Base-by-base conservation (phyloP, 2,113 vertebrate genomes). In the Galeopterus variegatus region DNA sequence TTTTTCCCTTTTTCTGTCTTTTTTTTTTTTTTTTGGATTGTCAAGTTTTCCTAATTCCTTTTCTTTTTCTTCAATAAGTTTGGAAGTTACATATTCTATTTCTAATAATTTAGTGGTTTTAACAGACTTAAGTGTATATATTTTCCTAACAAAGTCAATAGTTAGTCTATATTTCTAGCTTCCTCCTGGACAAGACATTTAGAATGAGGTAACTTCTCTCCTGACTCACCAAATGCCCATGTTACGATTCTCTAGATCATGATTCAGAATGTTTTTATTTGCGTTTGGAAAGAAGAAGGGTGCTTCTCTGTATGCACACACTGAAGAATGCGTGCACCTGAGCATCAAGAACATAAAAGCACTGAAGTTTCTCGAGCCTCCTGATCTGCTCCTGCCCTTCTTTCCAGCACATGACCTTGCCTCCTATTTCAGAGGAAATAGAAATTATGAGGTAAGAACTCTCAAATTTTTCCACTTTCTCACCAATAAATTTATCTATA, bases 91-190 rank as follows among this genome's bases (percentile, higher is more conserved):
- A n/a, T 2, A 50, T 79, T 65, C 6, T 76, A 75, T 76, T 72
- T 83, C 77, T 80, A 80, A 50, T 75, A 5, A 24, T 52, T 79
- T 79, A 67, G 64, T 58, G 36, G 69, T 87, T 95, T 79, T 91
- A 58, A 81, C n/a, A 72, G 64, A 94, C 50, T 79, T 65, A 45
- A 28, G 21, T 94, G 92, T 88, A 54, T 60, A 73, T 89, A 73
- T 90, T 84, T 90, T 84, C 17, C 70, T 79, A 92, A 45, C 56
- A 54, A 84, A 48, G 26, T 73, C 50, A 90, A 19, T n/a, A 72
- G 54, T 64, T 83, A 70, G 72, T 82, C 24, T 17, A 5, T 56
- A 81, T 54, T 17, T 73, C n/a, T 28, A 76, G 8, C 58, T 11
- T 64, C 8, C 70, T 45, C 2, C 58, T 21, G 41, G 50, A 60